Evolutionary conservation across 2,113 vertebrate species (phyloP).

Genomic region (Vulpes ferrilata): DNA sequence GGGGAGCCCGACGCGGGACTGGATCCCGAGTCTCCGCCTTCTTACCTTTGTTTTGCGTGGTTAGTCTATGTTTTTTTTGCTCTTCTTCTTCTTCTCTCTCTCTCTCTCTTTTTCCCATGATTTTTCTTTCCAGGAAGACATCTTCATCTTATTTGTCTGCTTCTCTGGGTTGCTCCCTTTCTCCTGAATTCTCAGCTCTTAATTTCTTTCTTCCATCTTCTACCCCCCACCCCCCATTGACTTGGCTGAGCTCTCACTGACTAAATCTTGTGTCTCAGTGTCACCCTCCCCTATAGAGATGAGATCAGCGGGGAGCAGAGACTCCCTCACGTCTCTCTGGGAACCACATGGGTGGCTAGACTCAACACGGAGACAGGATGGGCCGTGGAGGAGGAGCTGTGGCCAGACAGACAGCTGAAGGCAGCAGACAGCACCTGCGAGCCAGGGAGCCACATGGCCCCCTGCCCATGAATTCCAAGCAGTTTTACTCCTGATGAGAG

Average conservation of each 20-base stretch:
- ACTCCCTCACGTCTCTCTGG: neutral
- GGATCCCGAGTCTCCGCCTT: no score
- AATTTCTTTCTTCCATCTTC: neutral
- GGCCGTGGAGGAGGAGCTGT: neutral
- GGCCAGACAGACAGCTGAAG: neutral
- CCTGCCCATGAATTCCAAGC: neutral
- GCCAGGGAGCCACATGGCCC: neutral
- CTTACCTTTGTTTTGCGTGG: neutral
- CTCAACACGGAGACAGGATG: neutral
- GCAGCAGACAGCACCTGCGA: neutral
- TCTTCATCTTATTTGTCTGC: neutral
- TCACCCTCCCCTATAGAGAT: neutral
- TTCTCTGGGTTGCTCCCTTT: neutral
- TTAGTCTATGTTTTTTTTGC: neutral
- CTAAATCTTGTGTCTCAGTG: neutral
- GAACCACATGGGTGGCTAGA: neutral
- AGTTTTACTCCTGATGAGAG: neutral
- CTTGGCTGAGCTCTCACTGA: neutral
- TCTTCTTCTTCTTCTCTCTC: neutral
- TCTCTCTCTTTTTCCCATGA: neutral
- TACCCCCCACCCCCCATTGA: fast-evolving
- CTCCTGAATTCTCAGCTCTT: neutral
- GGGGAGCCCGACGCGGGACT: no score
- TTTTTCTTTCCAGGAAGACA: neutral
- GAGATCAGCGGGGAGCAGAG: fast-evolving